Conservation (phyloP, 2,797 vertebrate genomes). For the Acanthopagrus latus region DNA sequence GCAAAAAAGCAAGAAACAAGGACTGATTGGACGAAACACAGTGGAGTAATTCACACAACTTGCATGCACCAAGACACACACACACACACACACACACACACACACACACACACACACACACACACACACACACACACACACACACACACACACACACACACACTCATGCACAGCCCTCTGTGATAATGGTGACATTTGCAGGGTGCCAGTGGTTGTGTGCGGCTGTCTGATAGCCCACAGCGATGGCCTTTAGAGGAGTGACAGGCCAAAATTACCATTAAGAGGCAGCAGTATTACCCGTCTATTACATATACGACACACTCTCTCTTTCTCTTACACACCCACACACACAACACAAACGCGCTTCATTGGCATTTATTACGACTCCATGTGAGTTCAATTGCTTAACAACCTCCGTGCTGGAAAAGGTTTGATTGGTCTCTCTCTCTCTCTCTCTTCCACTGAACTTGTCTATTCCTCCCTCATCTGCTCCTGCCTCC, state of each 20-base stretch:
- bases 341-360: slow-evolving; percentile 38
- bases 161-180: slow-evolving; percentile 46
- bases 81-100: slow-evolving; percentile 33
- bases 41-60: slow-evolving; percentile 41
- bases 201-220: slow-evolving; percentile 72
- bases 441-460: slow-evolving; percentile 14
- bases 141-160: slow-evolving; percentile 38
- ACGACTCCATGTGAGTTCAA: slow-evolving; percentile 63
- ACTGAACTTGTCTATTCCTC: slow-evolving; percentile 56
- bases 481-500: slow-evolving; percentile 58
- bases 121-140: slow-evolving; percentile 33
- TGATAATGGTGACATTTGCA: slow-evolving; percentile 86
- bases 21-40: slow-evolving; percentile 39
- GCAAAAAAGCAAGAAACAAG: slow-evolving; percentile 16
- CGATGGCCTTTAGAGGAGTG: slow-evolving; percentile 85
- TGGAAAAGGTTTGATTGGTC: slow-evolving; percentile 60
- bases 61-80: slow-evolving; percentile 14
- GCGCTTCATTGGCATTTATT: slow-evolving; percentile 52
- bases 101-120: slow-evolving; percentile 27
- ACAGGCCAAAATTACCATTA: slow-evolving; percentile 81
- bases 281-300: slow-evolving; percentile 71
- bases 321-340: slow-evolving; percentile 19
- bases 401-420: slow-evolving; percentile 63
- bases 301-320: slow-evolving; percentile 64
- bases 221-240: slow-evolving; percentile 80